phyloP scores from a whole-genome alignment of 2,113 vertebrate species.

The Oncorhynchus kisutch region DNA sequence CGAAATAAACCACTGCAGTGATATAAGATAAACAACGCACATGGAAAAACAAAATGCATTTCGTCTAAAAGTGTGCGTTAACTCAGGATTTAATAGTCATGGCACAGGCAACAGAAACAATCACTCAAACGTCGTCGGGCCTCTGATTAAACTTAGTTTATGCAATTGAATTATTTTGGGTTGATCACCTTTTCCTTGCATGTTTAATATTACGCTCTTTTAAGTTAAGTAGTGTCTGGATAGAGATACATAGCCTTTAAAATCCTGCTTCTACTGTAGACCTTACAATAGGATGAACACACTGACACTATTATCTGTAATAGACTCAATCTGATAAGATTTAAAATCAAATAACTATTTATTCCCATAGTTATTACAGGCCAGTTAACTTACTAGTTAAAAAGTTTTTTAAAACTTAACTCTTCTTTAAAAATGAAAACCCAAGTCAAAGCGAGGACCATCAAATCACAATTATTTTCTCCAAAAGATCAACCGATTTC shows the following conservation, averaged over 20 bases:
- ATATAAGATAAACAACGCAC: constrained; percentile 1
- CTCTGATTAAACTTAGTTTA: background rate
- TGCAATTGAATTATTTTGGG: constrained; percentile 53
- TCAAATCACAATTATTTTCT: constrained; percentile 62
- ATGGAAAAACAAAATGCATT: constrained; percentile 26
- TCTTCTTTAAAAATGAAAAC: constrained; percentile 62
- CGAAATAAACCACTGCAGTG: background rate
- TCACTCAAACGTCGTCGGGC: constrained; percentile 14
- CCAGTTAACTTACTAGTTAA: constrained; percentile 29
- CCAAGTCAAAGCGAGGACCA: constrained; percentile 71
- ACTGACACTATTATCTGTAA: background rate
- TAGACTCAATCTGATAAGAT: constrained; percentile 4
- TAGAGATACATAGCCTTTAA: constrained; percentile 17
- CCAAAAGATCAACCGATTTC: constrained; percentile 64
- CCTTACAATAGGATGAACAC: background rate
- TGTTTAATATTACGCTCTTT: constrained; percentile 58
- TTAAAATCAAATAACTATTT: constrained; percentile 32
- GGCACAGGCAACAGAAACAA: constrained; percentile 25
- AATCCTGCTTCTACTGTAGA: constrained; percentile 3
- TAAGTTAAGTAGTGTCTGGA: constrained; percentile 23
- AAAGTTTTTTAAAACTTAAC: constrained; percentile 5
- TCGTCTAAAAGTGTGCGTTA: constrained; percentile 19
- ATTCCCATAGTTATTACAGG: constrained; percentile 35
- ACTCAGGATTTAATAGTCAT: constrained; percentile 10
- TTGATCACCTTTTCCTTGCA: constrained; percentile 26